These are phyloP conservation scores for Gymnopithys bicolor DNA, from an alignment of 2,797 vertebrate species.

Conservation along the genomic window DNA sequence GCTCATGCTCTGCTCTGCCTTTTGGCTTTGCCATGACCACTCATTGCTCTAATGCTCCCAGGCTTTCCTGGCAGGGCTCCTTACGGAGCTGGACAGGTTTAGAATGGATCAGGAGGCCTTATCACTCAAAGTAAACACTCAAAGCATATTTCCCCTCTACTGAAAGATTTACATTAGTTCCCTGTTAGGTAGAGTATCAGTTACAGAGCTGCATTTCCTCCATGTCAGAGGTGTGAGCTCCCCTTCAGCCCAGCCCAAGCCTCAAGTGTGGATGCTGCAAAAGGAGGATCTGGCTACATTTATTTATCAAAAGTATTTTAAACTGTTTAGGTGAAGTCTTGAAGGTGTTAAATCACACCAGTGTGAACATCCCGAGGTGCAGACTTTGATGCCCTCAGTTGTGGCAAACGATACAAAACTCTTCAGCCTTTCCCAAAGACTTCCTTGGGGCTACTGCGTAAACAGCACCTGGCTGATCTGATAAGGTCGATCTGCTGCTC, in stretches of 20 bases:
- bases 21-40: not conserved
- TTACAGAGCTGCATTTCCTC: not conserved
- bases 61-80: not conserved
- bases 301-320: not conserved
- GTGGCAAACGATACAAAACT: not conserved
- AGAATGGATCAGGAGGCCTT: slow-evolving; percentile 3
- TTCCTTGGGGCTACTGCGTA: not conserved
- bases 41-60: not conserved
- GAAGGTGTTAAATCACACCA: not conserved
- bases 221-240: not conserved
- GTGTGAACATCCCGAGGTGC: not conserved
- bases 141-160: not conserved
- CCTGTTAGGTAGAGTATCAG: not conserved
- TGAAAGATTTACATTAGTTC: slow-evolving; percentile 28
- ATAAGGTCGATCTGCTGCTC: not conserved
- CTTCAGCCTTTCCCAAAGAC: not conserved
- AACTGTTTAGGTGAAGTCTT: not conserved
- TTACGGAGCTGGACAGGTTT: not conserved
- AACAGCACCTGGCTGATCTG: not conserved
- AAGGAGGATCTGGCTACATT: not conserved
- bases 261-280: not conserved
- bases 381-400: not conserved
- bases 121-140: slow-evolving; percentile 30
- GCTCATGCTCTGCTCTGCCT: not conserved
- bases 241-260: not conserved